Conservation (phyloP, 2,797 vertebrate species). For the Zenarchopterus dispar region DNA sequence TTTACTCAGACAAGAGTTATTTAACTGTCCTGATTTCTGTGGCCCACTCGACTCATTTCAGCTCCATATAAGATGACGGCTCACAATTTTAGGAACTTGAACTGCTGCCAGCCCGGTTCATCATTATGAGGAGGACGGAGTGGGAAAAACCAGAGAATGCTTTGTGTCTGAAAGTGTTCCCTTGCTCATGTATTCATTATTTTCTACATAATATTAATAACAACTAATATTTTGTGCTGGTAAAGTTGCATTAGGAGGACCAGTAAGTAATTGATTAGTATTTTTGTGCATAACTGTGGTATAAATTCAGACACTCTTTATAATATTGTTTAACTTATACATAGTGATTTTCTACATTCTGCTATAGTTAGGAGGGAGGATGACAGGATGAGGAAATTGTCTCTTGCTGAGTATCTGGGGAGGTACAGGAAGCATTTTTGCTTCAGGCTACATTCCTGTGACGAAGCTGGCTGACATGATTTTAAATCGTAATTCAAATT, state of each 20-base stretch:
- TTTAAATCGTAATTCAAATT: neutral
- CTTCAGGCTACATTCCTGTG: conserved; percentile 1
- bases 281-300: too few relatives aligned
- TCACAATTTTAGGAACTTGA: conserved; percentile 52
- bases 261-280: too few relatives aligned
- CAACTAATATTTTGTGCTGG: too few relatives aligned
- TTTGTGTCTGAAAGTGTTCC: conserved; percentile 16
- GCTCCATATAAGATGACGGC: conserved; percentile 36
- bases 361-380: neutral
- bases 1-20: neutral
- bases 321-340: too few relatives aligned
- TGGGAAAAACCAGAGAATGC: neutral
- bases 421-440: conserved; percentile 12
- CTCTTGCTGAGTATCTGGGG: conserved; percentile 29
- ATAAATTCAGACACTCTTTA: too few relatives aligned
- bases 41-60: conserved; percentile 3
- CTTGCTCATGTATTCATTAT: neutral
- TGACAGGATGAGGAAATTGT: conserved; percentile 38
- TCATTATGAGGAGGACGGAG: conserved; percentile 34
- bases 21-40: neutral
- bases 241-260: too few relatives aligned
- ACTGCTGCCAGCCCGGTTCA: conserved; percentile 36
- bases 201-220: conserved; percentile 5
- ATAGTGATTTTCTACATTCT: too few relatives aligned
- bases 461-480: conserved; percentile 1